A percentile compares a stretch with the other conserved stretches of the same genome.
Evolutionary conservation across 2,797 vertebrate species (phyloP).

Genomic region (Parotocinclus haroldoi): DNA sequence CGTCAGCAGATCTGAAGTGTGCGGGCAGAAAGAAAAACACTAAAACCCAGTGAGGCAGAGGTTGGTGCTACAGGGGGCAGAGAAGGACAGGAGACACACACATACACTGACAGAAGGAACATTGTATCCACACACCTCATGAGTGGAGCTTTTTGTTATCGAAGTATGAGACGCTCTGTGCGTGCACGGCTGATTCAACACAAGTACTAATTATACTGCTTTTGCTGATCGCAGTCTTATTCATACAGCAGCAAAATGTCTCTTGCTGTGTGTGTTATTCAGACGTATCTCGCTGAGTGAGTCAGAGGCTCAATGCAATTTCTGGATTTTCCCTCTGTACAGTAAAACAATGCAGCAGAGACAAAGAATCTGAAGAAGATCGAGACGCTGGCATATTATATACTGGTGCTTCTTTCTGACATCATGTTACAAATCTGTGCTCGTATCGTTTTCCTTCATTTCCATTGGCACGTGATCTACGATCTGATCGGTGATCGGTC

Average conservation of each 20-base stretch:
- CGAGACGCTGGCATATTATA: constrained; percentile 1
- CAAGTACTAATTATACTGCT: constrained; percentile 47
- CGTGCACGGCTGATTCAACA: constrained; percentile 39
- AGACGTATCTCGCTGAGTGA: constrained; percentile 36
- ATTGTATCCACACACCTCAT: constrained; percentile 54
- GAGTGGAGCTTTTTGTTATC: constrained; percentile 44
- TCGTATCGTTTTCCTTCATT: too few relatives aligned
- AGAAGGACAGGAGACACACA: constrained; percentile 22
- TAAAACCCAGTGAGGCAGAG: constrained; percentile 33
- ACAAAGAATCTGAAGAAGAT: not conserved
- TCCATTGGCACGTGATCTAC: too few relatives aligned
- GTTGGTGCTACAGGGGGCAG: constrained; percentile 4
- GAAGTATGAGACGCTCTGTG: constrained; percentile 13
- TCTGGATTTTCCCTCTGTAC: constrained; percentile 42
- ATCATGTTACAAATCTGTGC: not conserved
- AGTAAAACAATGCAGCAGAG: constrained; percentile 3
- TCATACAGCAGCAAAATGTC: constrained; percentile 35
- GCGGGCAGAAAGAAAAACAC: constrained; percentile 35
- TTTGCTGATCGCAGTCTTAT: constrained; percentile 45
- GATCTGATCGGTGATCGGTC: too few relatives aligned
- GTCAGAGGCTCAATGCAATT: constrained; percentile 45
- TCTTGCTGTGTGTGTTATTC: constrained; percentile 30
- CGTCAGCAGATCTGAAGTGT: constrained; percentile 39
- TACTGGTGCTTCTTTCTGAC: not conserved
- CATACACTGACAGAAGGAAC: constrained; percentile 42